Evolutionary conservation across 1,140 invertebrate species (phyloP), one percentile per base, ranked within the genome.

Genomic region (Trachymyrmex cornetzi): DNA sequence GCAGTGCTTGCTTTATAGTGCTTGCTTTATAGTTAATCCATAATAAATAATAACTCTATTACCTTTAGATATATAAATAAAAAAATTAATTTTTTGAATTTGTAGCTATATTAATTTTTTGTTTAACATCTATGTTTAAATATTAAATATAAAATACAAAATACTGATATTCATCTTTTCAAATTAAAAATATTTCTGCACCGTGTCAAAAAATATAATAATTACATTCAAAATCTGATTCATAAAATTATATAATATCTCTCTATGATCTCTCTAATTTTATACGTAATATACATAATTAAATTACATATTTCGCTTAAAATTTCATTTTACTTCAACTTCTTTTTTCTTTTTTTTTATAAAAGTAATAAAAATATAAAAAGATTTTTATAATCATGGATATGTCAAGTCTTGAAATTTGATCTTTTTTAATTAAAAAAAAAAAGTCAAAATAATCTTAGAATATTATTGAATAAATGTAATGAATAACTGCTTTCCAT

Each of bases 321-420:
- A 77, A 59, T 77, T 77, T 22, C n/a, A 75, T 55, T 44, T 77
- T 24, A 34, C 55, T 77, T 38, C 0, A 57, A 34, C 3, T 55
- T 22, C 3, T 55, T 22, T 6, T n/a, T 24, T 22, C n/a, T 38
- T 59, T 34, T 2, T 44, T 24, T 24, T 38, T 61, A 12, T n/a
- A 1, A 59, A 77, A 38, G 9, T 61, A 59, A 77, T 61, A 77
- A 61, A 75, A 75, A 3, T 30, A 16, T 38, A 75, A 57, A 3
- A 5, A 16, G 12, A n/a, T 59, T 59, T 59, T 55, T 77, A 34
- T 59, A 59, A 22, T 59, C 14, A 59, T 61, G 59, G 30, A 59
- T 44, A 38, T 27, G 57, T 59, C 9, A n/a, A 59, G 22, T 61
- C 12, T 75, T 24, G 30, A 75, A 57, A 75, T 55, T 38, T 57